Percentiles rank a stretch among this genome's conserved stretches.
Evolutionary conservation across 2,888 invertebrate genomes (phyloP).

Genomic region (Antitype chi): DNA sequence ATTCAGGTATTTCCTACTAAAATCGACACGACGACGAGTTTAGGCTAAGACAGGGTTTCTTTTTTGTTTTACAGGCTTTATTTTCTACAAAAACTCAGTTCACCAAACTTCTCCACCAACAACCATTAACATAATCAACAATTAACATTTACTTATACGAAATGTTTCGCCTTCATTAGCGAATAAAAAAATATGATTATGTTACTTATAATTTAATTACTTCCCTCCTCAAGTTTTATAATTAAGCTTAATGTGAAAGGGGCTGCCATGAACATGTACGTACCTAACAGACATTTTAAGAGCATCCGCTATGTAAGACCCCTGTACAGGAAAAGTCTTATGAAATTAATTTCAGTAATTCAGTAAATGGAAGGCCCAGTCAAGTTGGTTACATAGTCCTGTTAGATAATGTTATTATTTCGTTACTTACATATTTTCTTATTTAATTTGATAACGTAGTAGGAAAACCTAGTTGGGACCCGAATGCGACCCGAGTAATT

Average conservation of each 20-base stretch:
- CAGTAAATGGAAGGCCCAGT: slow-evolving; percentile 52
- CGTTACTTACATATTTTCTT: slow-evolving; percentile 57
- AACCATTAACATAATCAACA: slow-evolving; percentile 37
- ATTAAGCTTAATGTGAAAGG: slow-evolving; percentile 66
- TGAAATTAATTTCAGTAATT: slow-evolving; percentile 53
- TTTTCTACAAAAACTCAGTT: not conserved
- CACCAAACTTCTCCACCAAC: not conserved
- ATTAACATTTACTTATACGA: slow-evolving; percentile 40
- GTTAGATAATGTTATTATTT: slow-evolving; percentile 64
- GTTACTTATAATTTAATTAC: slow-evolving; percentile 68
- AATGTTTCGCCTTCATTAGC: slow-evolving; percentile 64
- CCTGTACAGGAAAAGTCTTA: slow-evolving; percentile 50
- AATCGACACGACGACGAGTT: too few relatives aligned
- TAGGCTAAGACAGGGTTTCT: too few relatives aligned
- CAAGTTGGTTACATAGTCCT: slow-evolving; percentile 48
- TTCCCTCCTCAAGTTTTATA: slow-evolving; percentile 63
- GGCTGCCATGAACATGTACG: slow-evolving; percentile 52
- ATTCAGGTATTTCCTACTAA: not conserved
- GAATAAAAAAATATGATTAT: slow-evolving; percentile 61
- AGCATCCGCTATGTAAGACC: slow-evolving; percentile 33
- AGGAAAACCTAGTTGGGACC: slow-evolving; percentile 4
- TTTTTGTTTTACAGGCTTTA: not conserved
- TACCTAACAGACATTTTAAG: slow-evolving; percentile 31
- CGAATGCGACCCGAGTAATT: not conserved
- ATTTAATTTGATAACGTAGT: slow-evolving; percentile 55